Evolutionary conservation across 2,888 invertebrate species (phyloP).

Genomic region (Archips crataeganus): DNA sequence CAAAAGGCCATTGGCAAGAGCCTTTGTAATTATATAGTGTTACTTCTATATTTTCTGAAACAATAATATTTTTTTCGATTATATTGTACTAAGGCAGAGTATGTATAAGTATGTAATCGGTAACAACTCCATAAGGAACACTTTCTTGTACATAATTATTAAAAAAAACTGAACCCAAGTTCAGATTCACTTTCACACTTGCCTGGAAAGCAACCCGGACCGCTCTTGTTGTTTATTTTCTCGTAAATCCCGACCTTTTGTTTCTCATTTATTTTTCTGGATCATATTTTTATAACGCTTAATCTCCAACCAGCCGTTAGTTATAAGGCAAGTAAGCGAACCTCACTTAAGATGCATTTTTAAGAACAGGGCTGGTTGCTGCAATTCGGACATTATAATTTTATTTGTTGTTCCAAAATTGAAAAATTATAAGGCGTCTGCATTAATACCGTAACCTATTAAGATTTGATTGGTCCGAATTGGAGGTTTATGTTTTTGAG

Average conservation of each 20-base stretch:
- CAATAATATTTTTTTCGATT: background rate
- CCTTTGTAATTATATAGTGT: too few species aligned
- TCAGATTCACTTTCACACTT: background rate
- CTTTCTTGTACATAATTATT: background rate
- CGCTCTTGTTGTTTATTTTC: conserved; percentile 55
- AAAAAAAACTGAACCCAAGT: conserved; percentile 25
- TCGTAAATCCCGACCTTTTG: conserved; percentile 50
- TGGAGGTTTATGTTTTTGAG: conserved; percentile 41
- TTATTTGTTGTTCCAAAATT: conserved; percentile 69
- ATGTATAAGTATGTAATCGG: background rate
- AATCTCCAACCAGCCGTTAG: conserved; percentile 65
- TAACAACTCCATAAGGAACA: background rate
- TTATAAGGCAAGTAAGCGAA: conserved; percentile 63
- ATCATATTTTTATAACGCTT: conserved; percentile 68
- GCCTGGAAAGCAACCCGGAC: conserved; percentile 34
- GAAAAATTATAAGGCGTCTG: conserved; percentile 66
- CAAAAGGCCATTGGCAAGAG: background rate
- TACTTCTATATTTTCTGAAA: too few species aligned
- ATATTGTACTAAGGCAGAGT: background rate
- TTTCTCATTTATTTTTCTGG: conserved; percentile 52
- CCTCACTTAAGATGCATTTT: conserved; percentile 69
- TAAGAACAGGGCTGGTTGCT: conserved; percentile 67
- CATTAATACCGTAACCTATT: conserved; percentile 61
- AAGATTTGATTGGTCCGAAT: conserved; percentile 42
- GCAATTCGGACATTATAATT: conserved; percentile 56